phyloP scores from a whole-genome alignment of 2,797 vertebrate species.

The Cygnus olor region DNA sequence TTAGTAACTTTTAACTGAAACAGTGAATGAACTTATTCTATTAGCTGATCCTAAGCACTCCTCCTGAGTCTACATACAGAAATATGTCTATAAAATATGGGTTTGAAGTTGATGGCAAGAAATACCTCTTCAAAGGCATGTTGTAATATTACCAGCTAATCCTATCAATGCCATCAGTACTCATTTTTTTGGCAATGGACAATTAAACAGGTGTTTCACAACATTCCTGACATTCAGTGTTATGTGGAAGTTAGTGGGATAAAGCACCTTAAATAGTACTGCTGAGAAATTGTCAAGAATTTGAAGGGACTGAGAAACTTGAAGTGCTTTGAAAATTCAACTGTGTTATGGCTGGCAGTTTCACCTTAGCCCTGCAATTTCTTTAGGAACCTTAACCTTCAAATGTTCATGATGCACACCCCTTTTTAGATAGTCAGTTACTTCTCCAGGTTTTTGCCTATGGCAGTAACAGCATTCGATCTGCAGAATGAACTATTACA shows the following conservation, averaged over 20 bases:
- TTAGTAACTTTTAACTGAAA: background rate
- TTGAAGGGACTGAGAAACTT: background rate
- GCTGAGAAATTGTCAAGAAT: background rate
- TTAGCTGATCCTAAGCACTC: background rate
- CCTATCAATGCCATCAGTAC: background rate
- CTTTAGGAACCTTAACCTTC: background rate
- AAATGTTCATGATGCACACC: background rate
- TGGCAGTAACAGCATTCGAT: background rate
- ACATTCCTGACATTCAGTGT: background rate
- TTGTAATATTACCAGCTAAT: background rate
- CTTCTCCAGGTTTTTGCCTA: background rate
- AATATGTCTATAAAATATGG: background rate
- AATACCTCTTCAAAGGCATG: background rate
- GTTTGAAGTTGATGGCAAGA: background rate
- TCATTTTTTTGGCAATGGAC: background rate
- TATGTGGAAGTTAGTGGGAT: background rate
- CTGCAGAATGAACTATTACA: slow-evolving; percentile 9
- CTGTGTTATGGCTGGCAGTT: background rate
- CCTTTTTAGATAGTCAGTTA: background rate
- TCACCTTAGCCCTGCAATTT: background rate
- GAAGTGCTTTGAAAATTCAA: background rate
- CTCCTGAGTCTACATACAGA: background rate
- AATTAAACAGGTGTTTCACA: background rate
- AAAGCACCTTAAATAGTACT: background rate
- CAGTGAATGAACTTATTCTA: background rate